These are phyloP conservation scores for Stenotaenia linearis DNA, from an alignment of 2,888 invertebrate species.

Conservation along the genomic window DNA sequence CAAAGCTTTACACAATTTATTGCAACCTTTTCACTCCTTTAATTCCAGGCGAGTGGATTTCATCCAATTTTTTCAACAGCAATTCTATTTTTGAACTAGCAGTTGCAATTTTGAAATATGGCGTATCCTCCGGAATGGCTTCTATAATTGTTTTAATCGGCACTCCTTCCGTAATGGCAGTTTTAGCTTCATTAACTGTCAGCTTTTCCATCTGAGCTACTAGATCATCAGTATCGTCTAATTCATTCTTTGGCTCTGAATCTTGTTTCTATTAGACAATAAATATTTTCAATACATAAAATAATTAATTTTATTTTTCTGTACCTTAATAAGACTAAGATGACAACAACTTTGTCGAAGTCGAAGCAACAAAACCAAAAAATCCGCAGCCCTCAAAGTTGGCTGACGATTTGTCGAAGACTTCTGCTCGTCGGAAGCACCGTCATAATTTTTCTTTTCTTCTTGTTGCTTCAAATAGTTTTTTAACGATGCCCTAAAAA, in stretches of 20 bases:
- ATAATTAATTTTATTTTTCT: constrained; percentile 48
- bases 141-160: background rate
- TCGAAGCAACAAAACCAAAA: constrained; percentile 70
- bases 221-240: background rate
- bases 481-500: constrained; percentile 43
- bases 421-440: background rate
- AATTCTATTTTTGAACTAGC: background rate
- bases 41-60: background rate
- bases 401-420: background rate
- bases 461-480: constrained; percentile 45
- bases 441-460: constrained; percentile 40
- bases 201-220: constrained; percentile 1
- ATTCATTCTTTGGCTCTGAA: background rate
- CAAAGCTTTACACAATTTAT: too few relatives aligned
- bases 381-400: constrained; percentile 32
- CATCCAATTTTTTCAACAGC: background rate
- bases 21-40: background rate
- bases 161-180: background rate
- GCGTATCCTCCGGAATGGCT: background rate
- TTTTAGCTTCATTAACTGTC: background rate
- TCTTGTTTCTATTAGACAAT: background rate
- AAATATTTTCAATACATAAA: background rate
- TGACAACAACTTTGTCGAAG: constrained; percentile 86
- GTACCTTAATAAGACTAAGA: constrained; percentile 67
- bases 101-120: background rate